These are phyloP conservation scores for Charanyca ferruginea DNA, from an alignment of 2,888 invertebrate species.

Conservation along the genomic window DNA sequence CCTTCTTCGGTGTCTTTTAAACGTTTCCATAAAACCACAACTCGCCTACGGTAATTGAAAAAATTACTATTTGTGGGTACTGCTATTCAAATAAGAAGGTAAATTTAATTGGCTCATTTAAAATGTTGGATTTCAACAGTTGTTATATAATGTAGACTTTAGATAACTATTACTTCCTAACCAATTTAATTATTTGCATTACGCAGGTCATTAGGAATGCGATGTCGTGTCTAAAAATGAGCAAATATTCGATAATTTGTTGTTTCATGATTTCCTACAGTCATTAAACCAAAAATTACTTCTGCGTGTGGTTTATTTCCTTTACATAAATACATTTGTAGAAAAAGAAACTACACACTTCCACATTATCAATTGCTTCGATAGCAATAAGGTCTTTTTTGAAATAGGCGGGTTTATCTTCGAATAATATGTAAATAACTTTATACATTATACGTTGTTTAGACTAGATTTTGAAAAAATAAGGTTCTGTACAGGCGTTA, in stretches of 20 bases:
- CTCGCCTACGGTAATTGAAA: conserved; percentile 6
- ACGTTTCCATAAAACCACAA: conserved; percentile 33
- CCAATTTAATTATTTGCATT: conserved; percentile 19
- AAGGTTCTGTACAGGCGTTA: background rate
- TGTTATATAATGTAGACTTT: conserved; percentile 11
- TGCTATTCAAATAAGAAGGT: conserved; percentile 21
- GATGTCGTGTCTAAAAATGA: conserved; percentile 5
- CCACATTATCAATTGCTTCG: too few species aligned
- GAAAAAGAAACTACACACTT: background rate
- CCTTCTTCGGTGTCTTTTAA: conserved; percentile 12
- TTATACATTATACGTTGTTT: background rate
- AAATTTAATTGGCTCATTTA: conserved; percentile 22
- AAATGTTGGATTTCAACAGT: conserved; percentile 9
- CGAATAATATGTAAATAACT: background rate
- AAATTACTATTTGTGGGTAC: background rate
- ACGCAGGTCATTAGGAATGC: conserved; percentile 16
- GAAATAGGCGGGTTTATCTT: background rate
- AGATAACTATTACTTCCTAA: conserved; percentile 15
- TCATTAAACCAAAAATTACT: conserved; percentile 7
- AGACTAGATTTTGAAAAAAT: too few species aligned
- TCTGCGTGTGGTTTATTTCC: conserved; percentile 13
- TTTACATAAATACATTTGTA: background rate
- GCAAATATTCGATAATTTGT: background rate
- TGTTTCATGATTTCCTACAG: conserved; percentile 9
- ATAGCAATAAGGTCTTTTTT: background rate